These are phyloP conservation scores for Uloborus diversus DNA, from an alignment of 1,140 invertebrate genomes.

Conservation along the genomic window DNA sequence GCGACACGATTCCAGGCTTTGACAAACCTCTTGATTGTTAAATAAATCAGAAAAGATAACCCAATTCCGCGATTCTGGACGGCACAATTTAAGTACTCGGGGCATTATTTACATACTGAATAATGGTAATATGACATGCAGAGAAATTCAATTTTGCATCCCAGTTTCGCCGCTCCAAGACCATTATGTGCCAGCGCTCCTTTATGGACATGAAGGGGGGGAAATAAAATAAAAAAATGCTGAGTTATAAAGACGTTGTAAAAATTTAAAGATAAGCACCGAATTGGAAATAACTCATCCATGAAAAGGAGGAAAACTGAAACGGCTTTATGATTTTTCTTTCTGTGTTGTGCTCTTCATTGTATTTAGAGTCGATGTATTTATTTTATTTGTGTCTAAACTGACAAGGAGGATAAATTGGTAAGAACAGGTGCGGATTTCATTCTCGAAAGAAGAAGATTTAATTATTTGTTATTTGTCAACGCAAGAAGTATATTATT, in stretches of 20 bases:
- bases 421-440: too few species aligned
- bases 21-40: slow-evolving; percentile 28
- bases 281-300: slow-evolving; percentile 33
- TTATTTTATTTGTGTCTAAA: background rate
- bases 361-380: background rate
- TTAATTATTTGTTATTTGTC: too few species aligned
- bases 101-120: slow-evolving; percentile 44
- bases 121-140: slow-evolving; percentile 39
- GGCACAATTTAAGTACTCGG: slow-evolving; percentile 26
- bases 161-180: background rate
- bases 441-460: too few species aligned
- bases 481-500: too few species aligned
- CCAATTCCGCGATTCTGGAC: slow-evolving; percentile 30
- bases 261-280: slow-evolving; percentile 35
- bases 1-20: background rate
- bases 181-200: slow-evolving; percentile 1
- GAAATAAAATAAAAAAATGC: background rate
- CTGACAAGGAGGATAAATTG: too few species aligned
- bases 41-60: slow-evolving; percentile 41
- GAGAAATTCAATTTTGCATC: slow-evolving; percentile 46
- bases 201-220: background rate
- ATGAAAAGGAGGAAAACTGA: background rate
- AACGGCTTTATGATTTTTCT: background rate
- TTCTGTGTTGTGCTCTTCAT: background rate
- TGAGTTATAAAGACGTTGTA: background rate